Base-by-base conservation (phyloP, 2,797 vertebrate genomes). In the Anabacerthia variegaticeps region DNA sequence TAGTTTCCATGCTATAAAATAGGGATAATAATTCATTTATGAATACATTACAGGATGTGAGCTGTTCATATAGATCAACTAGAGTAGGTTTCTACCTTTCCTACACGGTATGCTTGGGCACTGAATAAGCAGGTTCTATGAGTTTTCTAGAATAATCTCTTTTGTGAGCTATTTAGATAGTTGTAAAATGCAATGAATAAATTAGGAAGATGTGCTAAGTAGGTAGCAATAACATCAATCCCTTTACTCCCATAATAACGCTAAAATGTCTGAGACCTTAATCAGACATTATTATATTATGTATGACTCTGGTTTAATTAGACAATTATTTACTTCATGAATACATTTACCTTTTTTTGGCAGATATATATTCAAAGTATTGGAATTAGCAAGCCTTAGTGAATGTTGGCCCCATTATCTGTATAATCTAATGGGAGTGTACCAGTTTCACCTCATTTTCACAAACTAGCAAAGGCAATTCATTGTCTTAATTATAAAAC, bases 191-290 rank as follows among this genome's bases (percentile, higher is more conserved):
- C 30, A 85, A 34, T 54, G 27, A 61, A 85, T 85, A 82, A 62
- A 79, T 66, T 59, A 67, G 52, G 66, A 88, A 46, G 37, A 39
- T 77, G 17, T 81, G 67, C 74, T 94, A 55, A 56, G 41, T 65
- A 89, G 65, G 72, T 83, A 56, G 32, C 23, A 79, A 36, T 61
- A 79, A 41, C 22, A 71, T 77, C 37, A 77, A 87, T 14, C 14
- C 4, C 5, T 89, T 80, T 90, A 61, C 17, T 84, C 49, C 49
- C 21, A 48, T 73, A 77, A 66, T 76, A 76, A 58, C 65, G 37
- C 73, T 79, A 91, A 92, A 92, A 87, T 80, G 17, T 32, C 72
- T 76, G 65, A 89, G 65, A 71, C 18, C 84, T 95, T 80, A 85
- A 87, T 94, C 59, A 82, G 59, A 32, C 22, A 32, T 86, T 86